Conservation (phyloP, 2,888 invertebrate species). For the Cheilosia scutellata region DNA sequence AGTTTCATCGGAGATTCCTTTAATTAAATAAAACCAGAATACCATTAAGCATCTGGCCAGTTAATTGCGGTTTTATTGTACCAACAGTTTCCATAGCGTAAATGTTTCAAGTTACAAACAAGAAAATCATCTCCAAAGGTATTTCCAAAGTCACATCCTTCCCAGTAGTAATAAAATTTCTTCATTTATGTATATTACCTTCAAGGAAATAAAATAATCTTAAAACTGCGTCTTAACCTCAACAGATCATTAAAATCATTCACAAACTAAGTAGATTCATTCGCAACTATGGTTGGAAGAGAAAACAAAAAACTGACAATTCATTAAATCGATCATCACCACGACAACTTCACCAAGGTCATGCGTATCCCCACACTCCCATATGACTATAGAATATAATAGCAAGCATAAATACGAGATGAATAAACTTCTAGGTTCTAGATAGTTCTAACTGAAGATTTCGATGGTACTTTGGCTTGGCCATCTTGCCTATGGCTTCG, state of each 20-base stretch:
- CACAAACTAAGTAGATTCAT: background rate
- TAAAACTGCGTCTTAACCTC: too few species aligned
- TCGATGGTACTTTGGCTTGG: background rate
- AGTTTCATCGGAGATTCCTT: too few species aligned
- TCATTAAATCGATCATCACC: constrained; percentile 1
- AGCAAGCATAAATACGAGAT: background rate
- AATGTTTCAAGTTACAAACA: too few species aligned
- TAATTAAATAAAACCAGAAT: too few species aligned
- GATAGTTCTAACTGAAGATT: constrained; percentile 9
- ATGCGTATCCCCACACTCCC: background rate
- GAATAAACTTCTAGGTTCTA: constrained; percentile 1
- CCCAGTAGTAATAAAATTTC: too few species aligned
- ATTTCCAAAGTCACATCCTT: too few species aligned
- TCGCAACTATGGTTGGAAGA: background rate
- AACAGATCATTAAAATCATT: background rate
- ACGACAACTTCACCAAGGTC: constrained; percentile 6
- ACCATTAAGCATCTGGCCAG: too few species aligned
- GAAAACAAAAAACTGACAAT: background rate
- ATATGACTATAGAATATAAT: background rate
- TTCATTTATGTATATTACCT: too few species aligned
- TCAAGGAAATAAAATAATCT: too few species aligned
- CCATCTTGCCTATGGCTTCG: background rate
- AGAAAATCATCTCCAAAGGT: too few species aligned
- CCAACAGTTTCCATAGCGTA: too few species aligned
- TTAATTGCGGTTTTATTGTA: too few species aligned